phyloP scores from a whole-genome alignment of 2,797 vertebrate species.

The Phaenicophaeus curvirostris region DNA sequence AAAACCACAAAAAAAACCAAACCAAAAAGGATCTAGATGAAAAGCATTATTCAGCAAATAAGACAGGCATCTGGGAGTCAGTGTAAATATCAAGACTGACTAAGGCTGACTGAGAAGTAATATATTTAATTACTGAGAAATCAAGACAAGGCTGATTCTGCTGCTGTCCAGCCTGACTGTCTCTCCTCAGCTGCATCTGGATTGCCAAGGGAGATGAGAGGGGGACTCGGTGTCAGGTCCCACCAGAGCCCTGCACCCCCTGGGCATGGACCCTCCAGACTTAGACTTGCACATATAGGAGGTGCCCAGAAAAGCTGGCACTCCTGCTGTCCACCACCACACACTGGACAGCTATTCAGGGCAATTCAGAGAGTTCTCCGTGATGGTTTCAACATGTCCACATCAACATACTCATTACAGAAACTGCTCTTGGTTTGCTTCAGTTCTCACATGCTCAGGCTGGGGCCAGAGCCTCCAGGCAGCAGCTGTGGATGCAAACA shows the following conservation, averaged over 20 bases:
- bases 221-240: accelerated
- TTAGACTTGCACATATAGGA: accelerated
- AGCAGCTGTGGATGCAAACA: neutral
- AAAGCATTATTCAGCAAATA: neutral
- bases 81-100: neutral
- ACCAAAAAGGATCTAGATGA: neutral
- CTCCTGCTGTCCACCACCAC: neutral
- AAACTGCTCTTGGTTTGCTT: neutral
- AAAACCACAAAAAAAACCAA: too few species aligned
- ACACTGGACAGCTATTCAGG: accelerated
- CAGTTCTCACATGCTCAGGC: neutral
- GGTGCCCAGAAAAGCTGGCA: accelerated
- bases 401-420: neutral
- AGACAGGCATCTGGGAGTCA: neutral
- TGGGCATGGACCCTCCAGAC: accelerated
- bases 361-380: neutral
- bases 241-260: accelerated
- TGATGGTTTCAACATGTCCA: neutral
- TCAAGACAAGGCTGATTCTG: neutral
- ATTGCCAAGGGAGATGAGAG: too few species aligned
- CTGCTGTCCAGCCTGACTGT: neutral
- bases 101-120: neutral
- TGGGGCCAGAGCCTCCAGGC: neutral
- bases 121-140: neutral
- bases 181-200: neutral